Base-by-base conservation (phyloP, 1,140 invertebrate species). In the Heterodera schachtii region DNA sequence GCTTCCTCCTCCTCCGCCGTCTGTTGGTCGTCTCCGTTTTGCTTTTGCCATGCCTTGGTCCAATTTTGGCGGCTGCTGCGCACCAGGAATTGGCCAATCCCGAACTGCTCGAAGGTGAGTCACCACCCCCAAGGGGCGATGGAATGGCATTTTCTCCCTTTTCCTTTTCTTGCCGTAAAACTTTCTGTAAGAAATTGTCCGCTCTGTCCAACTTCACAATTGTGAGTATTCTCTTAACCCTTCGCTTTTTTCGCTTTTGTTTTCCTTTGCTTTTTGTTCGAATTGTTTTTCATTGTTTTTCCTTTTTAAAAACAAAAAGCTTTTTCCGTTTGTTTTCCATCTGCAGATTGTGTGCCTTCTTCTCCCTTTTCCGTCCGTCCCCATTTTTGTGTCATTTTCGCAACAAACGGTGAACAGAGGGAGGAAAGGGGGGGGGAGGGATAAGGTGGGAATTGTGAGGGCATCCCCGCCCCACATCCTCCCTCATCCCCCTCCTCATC, bases 51-150 rank as follows among this genome's bases (percentile, higher is more conserved):
- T 64, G 19, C 11, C 57, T 19, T 19, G 11, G 57, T 3, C 19
- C 57, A 19, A 3, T 64, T 19, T 31, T 31, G 31, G 31, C 31
- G 31, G 16, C 57, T 16, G 49, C 49, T 6, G 5, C 57, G 11
- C 16, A 19, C 57, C 57, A 2, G 1, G 57, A 64, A 19, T 31
- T 31, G 31, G 19, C 57, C 57, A 64, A 19, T n/a, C 69, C 69
- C 31, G 69, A 71, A 31, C 69, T 71, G 69, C 69, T 71, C 69
- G 69, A 71, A 71, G 69, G 69, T 71, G 69, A 71, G 69, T 71
- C 41, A 70, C 2, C 16, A 11, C 9, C 16, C 19, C 57, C 5
- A 64, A 64, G 5, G 11, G 57, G 16, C 16, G 57, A 19, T 13
- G 5, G 19, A 2, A 31, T 31, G 31, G 31, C 31, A 31, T 19